Evolutionary conservation across 2,888 invertebrate genomes (phyloP).

Genomic region (Tenthredo mesomela): DNA sequence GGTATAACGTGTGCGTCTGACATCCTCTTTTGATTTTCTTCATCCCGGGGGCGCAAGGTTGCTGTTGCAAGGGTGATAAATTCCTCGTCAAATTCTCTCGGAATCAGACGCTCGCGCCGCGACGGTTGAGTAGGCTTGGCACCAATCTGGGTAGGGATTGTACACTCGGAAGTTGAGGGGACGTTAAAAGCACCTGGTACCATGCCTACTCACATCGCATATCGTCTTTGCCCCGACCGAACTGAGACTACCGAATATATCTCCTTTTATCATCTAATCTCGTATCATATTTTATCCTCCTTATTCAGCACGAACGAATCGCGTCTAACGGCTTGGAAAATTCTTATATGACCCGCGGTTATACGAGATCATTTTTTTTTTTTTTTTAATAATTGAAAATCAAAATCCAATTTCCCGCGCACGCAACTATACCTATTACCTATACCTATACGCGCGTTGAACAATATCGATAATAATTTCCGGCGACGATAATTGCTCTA

Average conservation of each 20-base stretch:
- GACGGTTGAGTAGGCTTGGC: constrained; percentile 14
- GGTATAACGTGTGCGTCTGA: not conserved
- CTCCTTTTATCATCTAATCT: not conserved
- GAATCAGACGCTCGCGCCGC: not conserved
- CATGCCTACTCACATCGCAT: not conserved
- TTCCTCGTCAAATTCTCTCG: not conserved
- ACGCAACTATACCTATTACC: not conserved
- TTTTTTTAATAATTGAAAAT: too few species aligned
- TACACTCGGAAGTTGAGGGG: constrained; percentile 33
- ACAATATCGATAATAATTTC: not conserved
- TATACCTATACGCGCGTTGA: not conserved
- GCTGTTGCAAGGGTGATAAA: constrained; percentile 2
- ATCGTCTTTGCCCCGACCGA: not conserved
- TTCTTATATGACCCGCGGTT: not conserved
- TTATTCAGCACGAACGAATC: not conserved
- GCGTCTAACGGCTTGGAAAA: not conserved
- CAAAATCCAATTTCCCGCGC: not conserved
- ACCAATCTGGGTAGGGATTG: constrained; percentile 26
- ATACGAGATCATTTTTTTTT: too few species aligned
- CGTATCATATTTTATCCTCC: not conserved
- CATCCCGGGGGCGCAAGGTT: not conserved
- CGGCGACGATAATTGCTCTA: not conserved
- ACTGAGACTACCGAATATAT: not conserved
- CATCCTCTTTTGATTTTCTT: constrained; percentile 12
- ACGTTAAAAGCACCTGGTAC: constrained; percentile 29